These are phyloP conservation scores for Cyclura pinguis DNA, from an alignment of 2,797 vertebrate genomes.

Conservation along the genomic window DNA sequence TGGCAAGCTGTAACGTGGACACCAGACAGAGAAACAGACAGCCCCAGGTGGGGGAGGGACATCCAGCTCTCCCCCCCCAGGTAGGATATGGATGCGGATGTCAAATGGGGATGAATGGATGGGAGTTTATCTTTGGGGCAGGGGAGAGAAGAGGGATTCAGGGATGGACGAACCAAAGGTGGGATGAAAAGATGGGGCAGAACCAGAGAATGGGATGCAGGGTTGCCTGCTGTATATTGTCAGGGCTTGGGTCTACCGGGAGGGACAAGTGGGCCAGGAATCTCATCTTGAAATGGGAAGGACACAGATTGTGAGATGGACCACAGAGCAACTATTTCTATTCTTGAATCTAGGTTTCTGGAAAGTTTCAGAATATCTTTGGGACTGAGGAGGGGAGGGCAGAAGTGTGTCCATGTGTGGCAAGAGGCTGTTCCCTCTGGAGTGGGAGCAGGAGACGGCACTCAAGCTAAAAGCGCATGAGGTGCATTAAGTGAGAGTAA, in stretches of 20 bases:
- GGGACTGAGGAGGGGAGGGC: not conserved
- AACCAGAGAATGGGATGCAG: not conserved
- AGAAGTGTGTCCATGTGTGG: not conserved
- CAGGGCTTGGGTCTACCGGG: not conserved
- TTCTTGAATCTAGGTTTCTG: not conserved
- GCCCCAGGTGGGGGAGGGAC: conserved; percentile 36
- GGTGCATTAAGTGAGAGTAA: not conserved
- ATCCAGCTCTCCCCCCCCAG: conserved; percentile 32
- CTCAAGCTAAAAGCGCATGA: not conserved
- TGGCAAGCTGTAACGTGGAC: conserved; percentile 23
- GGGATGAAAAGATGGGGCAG: not conserved
- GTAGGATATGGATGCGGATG: conserved; percentile 18
- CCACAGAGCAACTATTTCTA: not conserved
- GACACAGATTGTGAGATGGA: not conserved
- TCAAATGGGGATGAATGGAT: not conserved
- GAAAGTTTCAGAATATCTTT: conserved; percentile 35
- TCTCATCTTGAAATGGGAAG: not conserved
- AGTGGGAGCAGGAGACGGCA: not conserved
- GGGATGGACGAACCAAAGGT: not conserved
- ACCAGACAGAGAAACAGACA: not conserved
- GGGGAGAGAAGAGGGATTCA: not conserved
- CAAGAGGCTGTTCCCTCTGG: not conserved
- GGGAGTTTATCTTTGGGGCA: not conserved
- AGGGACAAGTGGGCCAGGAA: not conserved
- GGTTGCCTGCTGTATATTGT: not conserved